Base-by-base conservation (phyloP, 2,113 vertebrate genomes). In the Glaucidium brasilianum region DNA sequence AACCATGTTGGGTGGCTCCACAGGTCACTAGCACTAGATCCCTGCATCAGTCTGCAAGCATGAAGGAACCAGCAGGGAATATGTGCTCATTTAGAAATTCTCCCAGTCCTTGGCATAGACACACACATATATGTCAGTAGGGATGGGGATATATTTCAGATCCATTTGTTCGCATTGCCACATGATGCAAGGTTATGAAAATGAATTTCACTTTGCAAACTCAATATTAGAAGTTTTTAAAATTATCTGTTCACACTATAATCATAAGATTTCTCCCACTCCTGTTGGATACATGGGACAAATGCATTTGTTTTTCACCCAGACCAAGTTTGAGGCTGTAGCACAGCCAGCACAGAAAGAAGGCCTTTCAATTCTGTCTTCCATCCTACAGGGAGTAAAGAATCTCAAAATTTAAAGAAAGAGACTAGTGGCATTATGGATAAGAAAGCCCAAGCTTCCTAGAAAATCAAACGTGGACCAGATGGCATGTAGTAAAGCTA, bases 1-100 rank as follows among this genome's bases (percentile, higher is more conserved):
- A 76, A 15, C 11, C 1, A 2, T 0, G 0, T 0, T 27, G 39
- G 6, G 22, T 60, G 25, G n/a, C 76, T 74, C 45, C 20, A 17
- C 12, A 20, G 34, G 12, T 30, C 16, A 39, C 17, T 15, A 17
- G 30, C 29, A 22, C 32, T 25, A 10, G 29, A 39, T 11, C 20
- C 27, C n/a, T 72, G 21, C 26, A 34, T 41, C 20, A 5, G 4
- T 21, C 47, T 56, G 45, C 39, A 81, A 32, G 14, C n/a, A 29
- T 30, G 43, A 49, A 53, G 41, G 49, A 26, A n/a, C 47, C 3
- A 2, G 12, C 25, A 14, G 20, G 37, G 29, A 55, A 35, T 26
- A 32, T 1, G 4, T 39, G 41, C 22, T 76, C 14, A 27, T 64
- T 59, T 22, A 45, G 53, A 56, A 81, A 35, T 47, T 53, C 30